phyloP scores from a whole-genome alignment of 2,113 vertebrate species.

The Brachypteracias leptosomus region DNA sequence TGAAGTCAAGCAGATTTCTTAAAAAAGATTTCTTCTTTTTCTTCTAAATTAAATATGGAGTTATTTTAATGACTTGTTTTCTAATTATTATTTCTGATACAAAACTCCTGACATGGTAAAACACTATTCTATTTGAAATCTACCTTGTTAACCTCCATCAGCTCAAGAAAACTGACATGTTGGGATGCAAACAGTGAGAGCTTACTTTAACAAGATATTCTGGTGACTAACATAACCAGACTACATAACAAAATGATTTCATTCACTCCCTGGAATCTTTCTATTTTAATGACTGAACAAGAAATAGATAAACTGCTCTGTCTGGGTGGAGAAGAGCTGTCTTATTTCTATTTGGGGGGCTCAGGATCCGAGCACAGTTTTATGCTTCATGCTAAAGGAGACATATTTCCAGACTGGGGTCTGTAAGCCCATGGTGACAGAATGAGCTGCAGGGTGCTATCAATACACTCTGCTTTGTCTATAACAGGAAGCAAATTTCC shows the following conservation, averaged over 20 bases:
- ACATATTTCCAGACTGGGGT: background rate
- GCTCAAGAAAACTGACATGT: background rate
- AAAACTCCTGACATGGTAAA: background rate
- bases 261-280: slow-evolving; percentile 19
- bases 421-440: slow-evolving; percentile 1
- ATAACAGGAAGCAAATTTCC: slow-evolving; percentile 30
- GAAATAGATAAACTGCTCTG: slow-evolving; percentile 44
- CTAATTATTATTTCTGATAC: background rate
- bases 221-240: background rate
- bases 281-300: slow-evolving; percentile 47
- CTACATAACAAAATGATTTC: slow-evolving; percentile 16
- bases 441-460: slow-evolving; percentile 35
- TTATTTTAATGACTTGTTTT: background rate
- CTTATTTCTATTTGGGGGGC: background rate
- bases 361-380: background rate
- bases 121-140: background rate
- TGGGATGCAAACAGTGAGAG: slow-evolving; percentile 18
- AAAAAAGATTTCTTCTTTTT: too few species aligned
- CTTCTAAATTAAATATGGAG: background rate
- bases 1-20: background rate
- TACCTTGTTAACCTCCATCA: slow-evolving; percentile 38
- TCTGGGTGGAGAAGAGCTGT: background rate
- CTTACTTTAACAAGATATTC: slow-evolving; percentile 28
- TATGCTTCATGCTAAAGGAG: background rate
- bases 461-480: slow-evolving; percentile 33